Evolutionary conservation across 2,113 vertebrate genomes (phyloP).

Genomic region (Narcine bancroftii): DNA sequence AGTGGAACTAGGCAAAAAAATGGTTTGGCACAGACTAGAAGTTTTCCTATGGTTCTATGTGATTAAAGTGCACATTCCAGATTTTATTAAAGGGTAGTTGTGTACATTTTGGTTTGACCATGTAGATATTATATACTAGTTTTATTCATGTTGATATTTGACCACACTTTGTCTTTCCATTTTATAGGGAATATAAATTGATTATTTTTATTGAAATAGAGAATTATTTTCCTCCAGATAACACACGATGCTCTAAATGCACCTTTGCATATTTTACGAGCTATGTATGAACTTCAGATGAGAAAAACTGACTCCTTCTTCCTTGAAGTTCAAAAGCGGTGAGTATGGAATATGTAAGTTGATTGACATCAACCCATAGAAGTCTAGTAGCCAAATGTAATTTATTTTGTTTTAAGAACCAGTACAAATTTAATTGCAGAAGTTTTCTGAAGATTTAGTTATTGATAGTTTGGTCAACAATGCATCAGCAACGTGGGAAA

Average conservation of each 20-base stretch:
- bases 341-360: slow-evolving; percentile 37
- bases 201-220: slow-evolving; percentile 7
- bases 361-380: background rate
- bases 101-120: too few relatives aligned
- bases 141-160: background rate
- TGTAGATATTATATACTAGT: too few relatives aligned
- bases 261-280: slow-evolving; percentile 83
- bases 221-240: slow-evolving; percentile 59
- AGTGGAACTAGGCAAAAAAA: too few relatives aligned
- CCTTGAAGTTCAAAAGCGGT: slow-evolving; percentile 91
- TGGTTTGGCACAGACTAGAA: too few relatives aligned
- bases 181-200: background rate
- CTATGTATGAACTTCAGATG: slow-evolving; percentile 93
- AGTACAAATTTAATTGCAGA: background rate
- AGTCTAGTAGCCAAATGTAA: too few relatives aligned
- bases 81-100: too few relatives aligned
- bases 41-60: too few relatives aligned
- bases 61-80: too few relatives aligned
- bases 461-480: background rate
- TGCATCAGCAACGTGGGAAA: background rate
- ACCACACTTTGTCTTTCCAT: background rate
- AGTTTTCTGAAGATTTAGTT: background rate
- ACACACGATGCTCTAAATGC: slow-evolving; percentile 89
- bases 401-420: background rate
- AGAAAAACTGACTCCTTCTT: slow-evolving; percentile 90